These are phyloP conservation scores for Slavum lentiscoides DNA, from an alignment of 2,888 invertebrate species.

Conservation along the genomic window DNA sequence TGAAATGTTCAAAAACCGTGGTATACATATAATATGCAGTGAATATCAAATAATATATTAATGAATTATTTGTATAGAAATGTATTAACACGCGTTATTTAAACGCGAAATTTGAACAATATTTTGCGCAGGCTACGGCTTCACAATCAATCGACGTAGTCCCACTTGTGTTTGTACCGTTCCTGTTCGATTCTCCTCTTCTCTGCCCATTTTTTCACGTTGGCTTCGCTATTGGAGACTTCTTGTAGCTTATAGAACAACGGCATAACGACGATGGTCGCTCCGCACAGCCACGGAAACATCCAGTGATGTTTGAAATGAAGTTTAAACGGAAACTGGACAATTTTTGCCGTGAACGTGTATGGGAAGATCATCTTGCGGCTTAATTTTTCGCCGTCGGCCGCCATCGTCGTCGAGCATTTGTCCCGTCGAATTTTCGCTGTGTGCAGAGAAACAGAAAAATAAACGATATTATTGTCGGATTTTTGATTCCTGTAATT, in stretches of 20 bases:
- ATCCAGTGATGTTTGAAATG: slow-evolving; percentile 78
- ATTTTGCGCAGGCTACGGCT: too few relatives aligned
- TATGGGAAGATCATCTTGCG: slow-evolving; percentile 82
- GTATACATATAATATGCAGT: too few relatives aligned
- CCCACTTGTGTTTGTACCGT: slow-evolving; percentile 64
- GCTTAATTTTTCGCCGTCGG: slow-evolving; percentile 35
- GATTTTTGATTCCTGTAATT: too few relatives aligned
- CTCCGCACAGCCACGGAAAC: slow-evolving; percentile 72
- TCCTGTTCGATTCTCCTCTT: slow-evolving; percentile 69
- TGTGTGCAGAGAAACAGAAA: too few relatives aligned
- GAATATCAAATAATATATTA: too few relatives aligned
- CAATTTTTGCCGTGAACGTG: slow-evolving; percentile 77
- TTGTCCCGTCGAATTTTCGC: too few relatives aligned
- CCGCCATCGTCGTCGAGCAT: not conserved
- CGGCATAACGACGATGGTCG: slow-evolving; percentile 67
- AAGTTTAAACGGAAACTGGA: slow-evolving; percentile 77
- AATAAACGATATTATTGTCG: too few relatives aligned
- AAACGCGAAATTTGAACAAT: too few relatives aligned
- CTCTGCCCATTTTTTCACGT: slow-evolving; percentile 77
- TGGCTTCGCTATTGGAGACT: slow-evolving; percentile 77
- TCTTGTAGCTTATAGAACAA: slow-evolving; percentile 77
- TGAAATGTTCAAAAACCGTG: too few relatives aligned
- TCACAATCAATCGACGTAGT: not conserved
- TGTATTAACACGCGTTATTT: too few relatives aligned
- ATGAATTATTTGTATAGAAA: too few relatives aligned